Base-by-base conservation (phyloP, 1,140 invertebrate species). In the Zaprionus davidi region DNA sequence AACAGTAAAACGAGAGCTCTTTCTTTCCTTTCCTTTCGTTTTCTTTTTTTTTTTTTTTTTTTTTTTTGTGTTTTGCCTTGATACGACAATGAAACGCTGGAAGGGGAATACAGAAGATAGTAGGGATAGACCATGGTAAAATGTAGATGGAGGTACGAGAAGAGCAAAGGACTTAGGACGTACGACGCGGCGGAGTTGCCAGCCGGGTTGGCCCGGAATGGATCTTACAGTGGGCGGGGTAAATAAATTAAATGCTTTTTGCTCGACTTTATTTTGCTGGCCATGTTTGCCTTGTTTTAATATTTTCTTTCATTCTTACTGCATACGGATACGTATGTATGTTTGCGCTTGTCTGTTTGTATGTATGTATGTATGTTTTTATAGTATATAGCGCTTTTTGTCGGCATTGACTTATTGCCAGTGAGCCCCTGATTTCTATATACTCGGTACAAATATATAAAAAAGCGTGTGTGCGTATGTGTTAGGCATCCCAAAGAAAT, bases 191-290 rank as follows among this genome's bases (percentile, higher is more conserved):
- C 26, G 15, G 31, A 36, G 46, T 24, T 51, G 60, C 41, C 24
- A 44, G 55, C 26, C 12, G 55, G 26, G 55, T 79, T 68, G 51
- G 59, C n/a, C 26, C 13, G 31, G 56, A 57, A 58, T 69, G 68
- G 55, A 65, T 65, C 51, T 57, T 20, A n/a, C 1, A 28, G 59
- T 56, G 38, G 66, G 65, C 62, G 77, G 76, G 79, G 71, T 81
- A 88, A 88, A 87, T 88, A 87, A 87, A 88, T 87, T 88, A 87
- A 87, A 87, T 88, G 84, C 85, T 76, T 76, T 76, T 76, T 76
- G 70, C 74, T 87, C 76, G 71, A 88, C 83, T 88, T 87, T 87
- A 88, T 87, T 87, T 88, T 88, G 72, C 84, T 70, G 60, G 71
- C 81, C 65, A 71, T 87, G 83, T 87, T 87, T 84, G 81, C 74